Conservation (phyloP, 2,888 invertebrate species). For the Zaprionus lineosus region DNA sequence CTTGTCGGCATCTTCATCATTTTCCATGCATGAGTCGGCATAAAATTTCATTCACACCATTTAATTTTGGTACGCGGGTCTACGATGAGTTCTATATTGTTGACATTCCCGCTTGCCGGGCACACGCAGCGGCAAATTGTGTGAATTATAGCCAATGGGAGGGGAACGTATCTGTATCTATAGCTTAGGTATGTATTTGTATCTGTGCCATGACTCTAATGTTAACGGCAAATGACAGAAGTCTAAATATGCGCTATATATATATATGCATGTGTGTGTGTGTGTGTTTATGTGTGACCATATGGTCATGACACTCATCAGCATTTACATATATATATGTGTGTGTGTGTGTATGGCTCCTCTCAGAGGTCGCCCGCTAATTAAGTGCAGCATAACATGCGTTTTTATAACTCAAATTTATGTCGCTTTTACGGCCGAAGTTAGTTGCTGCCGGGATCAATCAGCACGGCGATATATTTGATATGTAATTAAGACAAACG, state of each 20-base stretch:
- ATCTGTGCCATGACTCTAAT: slow-evolving; percentile 42
- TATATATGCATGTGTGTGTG: background rate
- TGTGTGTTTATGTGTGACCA: background rate
- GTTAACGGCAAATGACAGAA: slow-evolving; percentile 44
- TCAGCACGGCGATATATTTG: slow-evolving; percentile 72
- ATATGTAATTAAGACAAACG: slow-evolving; percentile 76
- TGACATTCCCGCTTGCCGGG: slow-evolving; percentile 58
- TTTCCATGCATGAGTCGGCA: slow-evolving; percentile 78
- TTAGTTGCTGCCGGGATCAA: slow-evolving; percentile 62
- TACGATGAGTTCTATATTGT: slow-evolving; percentile 63
- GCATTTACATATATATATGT: background rate
- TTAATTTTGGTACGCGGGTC: slow-evolving; percentile 60
- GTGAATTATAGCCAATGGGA: slow-evolving; percentile 60
- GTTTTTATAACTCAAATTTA: slow-evolving; percentile 78
- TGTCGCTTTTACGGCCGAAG: slow-evolving; percentile 64
- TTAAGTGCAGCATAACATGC: slow-evolving; percentile 76
- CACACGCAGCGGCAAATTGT: slow-evolving; percentile 71
- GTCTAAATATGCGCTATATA: slow-evolving; percentile 14
- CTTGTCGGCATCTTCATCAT: slow-evolving; percentile 71
- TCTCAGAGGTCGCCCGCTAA: slow-evolving; percentile 61
- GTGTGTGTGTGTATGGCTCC: background rate
- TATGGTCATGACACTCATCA: slow-evolving; percentile 58
- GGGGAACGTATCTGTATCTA: slow-evolving; percentile 33
- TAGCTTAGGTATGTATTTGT: slow-evolving; percentile 14
- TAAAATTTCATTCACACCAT: slow-evolving; percentile 78